phyloP scores from a whole-genome alignment of 2,113 vertebrate genomes.

The Corythornis madagascariensis region DNA sequence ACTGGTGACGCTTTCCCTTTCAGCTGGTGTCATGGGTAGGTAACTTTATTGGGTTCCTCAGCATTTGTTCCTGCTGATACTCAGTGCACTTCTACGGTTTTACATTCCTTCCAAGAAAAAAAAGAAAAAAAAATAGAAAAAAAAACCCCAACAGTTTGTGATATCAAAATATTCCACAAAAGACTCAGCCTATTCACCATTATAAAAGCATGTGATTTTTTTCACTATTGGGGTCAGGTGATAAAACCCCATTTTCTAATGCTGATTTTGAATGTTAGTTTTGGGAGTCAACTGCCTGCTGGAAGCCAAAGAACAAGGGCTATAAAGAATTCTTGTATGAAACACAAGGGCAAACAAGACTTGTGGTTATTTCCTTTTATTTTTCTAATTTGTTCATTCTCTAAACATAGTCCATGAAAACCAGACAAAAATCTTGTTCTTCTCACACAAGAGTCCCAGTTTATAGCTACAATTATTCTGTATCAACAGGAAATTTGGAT shows the following conservation, averaged over 20 bases:
- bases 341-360: neutral
- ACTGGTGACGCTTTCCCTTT: neutral
- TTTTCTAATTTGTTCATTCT: constrained; percentile 14
- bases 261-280: neutral
- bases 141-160: neutral
- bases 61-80: neutral
- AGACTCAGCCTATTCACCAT: neutral
- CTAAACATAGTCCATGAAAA: neutral
- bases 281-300: neutral
- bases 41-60: neutral
- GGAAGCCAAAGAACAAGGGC: neutral
- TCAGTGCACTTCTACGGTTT: neutral
- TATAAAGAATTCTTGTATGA: neutral
- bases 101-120: neutral
- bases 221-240: neutral
- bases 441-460: neutral
- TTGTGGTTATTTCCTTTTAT: neutral
- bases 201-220: neutral
- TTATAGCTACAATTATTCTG: neutral
- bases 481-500: neutral
- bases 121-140: neutral
- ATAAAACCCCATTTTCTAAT: neutral
- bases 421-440: neutral
- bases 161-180: neutral
- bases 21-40: neutral